These are phyloP conservation scores for Antennarius striatus DNA, from an alignment of 2,113 vertebrate species.

Conservation along the genomic window DNA sequence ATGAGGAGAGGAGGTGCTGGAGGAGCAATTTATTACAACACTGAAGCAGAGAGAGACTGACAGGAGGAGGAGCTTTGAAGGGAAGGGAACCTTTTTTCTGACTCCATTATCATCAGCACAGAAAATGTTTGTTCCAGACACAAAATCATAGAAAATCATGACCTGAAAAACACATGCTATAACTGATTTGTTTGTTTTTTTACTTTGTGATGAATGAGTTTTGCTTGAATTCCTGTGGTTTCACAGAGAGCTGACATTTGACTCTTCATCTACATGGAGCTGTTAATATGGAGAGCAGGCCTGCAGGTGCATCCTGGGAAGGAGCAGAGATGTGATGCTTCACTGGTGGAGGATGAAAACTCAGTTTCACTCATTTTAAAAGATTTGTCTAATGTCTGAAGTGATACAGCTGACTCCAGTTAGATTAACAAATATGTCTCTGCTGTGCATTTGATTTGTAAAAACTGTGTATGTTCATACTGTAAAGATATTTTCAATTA, in stretches of 20 bases:
- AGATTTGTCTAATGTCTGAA: background rate
- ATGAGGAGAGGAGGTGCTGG: background rate
- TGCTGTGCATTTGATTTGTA: no score
- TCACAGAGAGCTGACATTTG: background rate
- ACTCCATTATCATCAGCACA: no score
- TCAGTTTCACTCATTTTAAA: background rate
- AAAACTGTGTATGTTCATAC: no score
- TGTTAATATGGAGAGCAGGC: background rate
- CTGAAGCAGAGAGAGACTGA: conserved; percentile 21
- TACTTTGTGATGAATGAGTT: background rate
- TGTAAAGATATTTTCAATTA: no score
- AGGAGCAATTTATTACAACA: conserved; percentile 28
- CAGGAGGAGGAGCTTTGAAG: conserved; percentile 33
- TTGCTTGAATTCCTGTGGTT: background rate
- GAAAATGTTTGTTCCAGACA: no score
- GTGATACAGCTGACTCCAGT: no score
- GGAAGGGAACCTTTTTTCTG: background rate
- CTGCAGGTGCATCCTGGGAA: background rate
- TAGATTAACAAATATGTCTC: no score
- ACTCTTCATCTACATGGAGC: background rate
- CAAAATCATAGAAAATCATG: no score
- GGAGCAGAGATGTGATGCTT: conserved; percentile 1
- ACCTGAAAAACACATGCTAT: background rate
- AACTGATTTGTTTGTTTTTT: no score
- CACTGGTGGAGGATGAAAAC: background rate